Conservation (phyloP, 2,113 vertebrate species). For the Nibea coibor region DNA sequence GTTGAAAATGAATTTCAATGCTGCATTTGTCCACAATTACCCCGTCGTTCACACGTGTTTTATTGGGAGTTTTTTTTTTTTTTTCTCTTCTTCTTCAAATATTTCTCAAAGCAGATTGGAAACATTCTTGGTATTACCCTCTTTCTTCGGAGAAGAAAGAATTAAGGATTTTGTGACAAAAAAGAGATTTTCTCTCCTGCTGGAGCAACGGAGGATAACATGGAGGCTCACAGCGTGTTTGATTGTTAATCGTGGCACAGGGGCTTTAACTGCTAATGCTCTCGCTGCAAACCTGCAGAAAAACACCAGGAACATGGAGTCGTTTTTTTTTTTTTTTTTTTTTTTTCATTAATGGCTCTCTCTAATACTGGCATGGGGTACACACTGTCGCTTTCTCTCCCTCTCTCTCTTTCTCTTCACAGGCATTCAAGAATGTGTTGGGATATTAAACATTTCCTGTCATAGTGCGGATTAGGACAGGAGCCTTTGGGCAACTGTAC, state of each 20-base stretch:
- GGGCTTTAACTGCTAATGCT: conserved; percentile 86
- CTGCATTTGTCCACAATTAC: conserved; percentile 99
- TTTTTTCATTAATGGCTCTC: conserved; percentile 80
- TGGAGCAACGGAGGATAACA: conserved; percentile 86
- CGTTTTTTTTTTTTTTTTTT: conserved; percentile 67
- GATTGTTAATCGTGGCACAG: conserved; percentile 85
- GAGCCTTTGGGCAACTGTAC: conserved; percentile 73
- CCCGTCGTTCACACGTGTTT: conserved; percentile 98
- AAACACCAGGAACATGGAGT: conserved; percentile 81
- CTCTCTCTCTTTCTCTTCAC: conserved; percentile 47
- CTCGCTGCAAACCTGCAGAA: conserved; percentile 84
- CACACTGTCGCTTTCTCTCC: conserved; percentile 63
- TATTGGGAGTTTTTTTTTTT: conserved; percentile 91
- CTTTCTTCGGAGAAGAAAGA: conserved; percentile 89
- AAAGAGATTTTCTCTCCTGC: conserved; percentile 87
- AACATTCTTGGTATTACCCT: conserved; percentile 95
- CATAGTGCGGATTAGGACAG: conserved; percentile 77
- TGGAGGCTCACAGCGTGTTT: conserved; percentile 84
- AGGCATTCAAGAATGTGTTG: conserved; percentile 71
- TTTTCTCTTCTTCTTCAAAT: conserved; percentile 90
- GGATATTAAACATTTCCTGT: conserved; percentile 80
- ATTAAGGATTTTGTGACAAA: conserved; percentile 94
- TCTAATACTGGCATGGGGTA: conserved; percentile 75
- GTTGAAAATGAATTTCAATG: conserved; percentile 99
- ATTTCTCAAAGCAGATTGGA: conserved; percentile 99